Base-by-base conservation (phyloP, 2,797 vertebrate genomes). In the Allenopithecus nigroviridis region DNA sequence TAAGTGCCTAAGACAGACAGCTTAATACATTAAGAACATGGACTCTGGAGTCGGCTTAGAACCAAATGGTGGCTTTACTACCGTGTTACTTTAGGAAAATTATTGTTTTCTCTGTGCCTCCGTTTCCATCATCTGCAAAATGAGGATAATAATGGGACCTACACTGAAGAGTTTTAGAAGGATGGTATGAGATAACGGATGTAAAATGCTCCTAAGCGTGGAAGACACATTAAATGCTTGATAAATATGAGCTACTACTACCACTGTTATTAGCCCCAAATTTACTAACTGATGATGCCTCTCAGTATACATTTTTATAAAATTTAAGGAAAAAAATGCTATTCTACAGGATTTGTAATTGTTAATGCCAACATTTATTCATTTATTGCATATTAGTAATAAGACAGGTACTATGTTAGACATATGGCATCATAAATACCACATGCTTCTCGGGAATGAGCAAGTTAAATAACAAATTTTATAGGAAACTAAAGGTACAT, bases 291-390 rank as follows among this genome's bases (percentile, higher is more conserved):
- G n/a, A 88, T 50, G 26, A 72, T 83, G 55, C 2, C 4, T 79
- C 84, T 92, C 55, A 84, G 68, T 83, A 30, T n/a, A 19, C 72
- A 88, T 64, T 95, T 96, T 96, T 57, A 87, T 57, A 76, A 91
- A 97, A 83, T 59, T 79, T 86, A 84, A 94, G 50, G 43, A 3
- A 24, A 70, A 48, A 48, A 88, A 84, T 57, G 48, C 24, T 91
- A 43, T 91, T 96, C 41, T 46, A 36, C 2, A 74, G 61, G 59
- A 90, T 75, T n/a, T 97, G 1, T 26, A 81, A 81, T 75, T 78
- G 46, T 57, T 89, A 84, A 84, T 74, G n/a, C 9, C 80, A 81
- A 68, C 1, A 84, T n/a, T 57, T 80, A 83, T 0, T 64, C 3
- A 76, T 26, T 50, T 86, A 83, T 0, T 72, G 14, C 19, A 85